These are phyloP conservation scores for Buphagus erythrorhynchus DNA, from an alignment of 2,797 vertebrate genomes.

Conservation along the genomic window DNA sequence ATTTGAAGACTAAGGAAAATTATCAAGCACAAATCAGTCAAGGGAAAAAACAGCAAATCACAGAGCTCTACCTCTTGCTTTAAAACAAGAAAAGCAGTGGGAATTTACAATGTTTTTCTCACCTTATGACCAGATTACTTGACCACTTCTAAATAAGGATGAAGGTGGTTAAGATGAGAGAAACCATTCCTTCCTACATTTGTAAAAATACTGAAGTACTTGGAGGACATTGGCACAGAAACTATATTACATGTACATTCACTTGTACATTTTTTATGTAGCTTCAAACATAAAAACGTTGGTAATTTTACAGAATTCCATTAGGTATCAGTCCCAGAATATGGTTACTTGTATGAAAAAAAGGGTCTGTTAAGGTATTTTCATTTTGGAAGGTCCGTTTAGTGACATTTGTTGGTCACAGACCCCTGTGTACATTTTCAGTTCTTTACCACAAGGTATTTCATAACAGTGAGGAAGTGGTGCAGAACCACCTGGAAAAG, in stretches of 20 bases:
- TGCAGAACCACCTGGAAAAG: not conserved
- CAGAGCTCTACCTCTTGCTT: not conserved
- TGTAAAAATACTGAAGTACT: not conserved
- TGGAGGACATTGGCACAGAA: not conserved
- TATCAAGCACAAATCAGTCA: constrained; percentile 15
- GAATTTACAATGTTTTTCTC: not conserved
- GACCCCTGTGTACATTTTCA: not conserved
- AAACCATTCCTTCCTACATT: not conserved
- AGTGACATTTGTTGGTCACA: not conserved
- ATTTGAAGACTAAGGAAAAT: constrained; percentile 34
- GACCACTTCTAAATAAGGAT: not conserved
- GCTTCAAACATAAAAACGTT: not conserved
- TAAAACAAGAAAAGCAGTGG: not conserved
- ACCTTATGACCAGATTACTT: not conserved
- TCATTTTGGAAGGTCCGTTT: not conserved
- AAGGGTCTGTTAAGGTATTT: not conserved
- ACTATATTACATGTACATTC: constrained; percentile 25
- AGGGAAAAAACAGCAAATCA: constrained; percentile 8
- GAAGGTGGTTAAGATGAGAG: not conserved
- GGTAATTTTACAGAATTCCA: not conserved
- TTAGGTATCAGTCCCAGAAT: not conserved
- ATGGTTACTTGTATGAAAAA: not conserved
- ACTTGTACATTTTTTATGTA: constrained; percentile 22
- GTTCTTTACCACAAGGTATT: not conserved
- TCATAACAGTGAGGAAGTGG: not conserved